phyloP scores from a whole-genome alignment of 2,888 invertebrate species.

The Epirrhoe tristata region DNA sequence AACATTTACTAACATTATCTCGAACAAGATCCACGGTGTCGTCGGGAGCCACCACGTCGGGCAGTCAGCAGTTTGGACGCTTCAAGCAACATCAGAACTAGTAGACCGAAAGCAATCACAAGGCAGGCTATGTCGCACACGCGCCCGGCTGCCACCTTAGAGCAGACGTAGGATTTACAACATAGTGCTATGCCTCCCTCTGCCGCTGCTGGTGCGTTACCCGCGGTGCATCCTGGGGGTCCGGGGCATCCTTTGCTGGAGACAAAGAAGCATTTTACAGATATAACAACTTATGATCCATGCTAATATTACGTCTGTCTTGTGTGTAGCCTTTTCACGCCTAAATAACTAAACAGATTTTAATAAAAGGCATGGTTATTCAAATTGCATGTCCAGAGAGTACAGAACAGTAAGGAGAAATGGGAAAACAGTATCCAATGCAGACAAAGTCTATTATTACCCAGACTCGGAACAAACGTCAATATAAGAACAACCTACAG shows the following conservation, averaged over 20 bases:
- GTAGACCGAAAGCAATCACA: conserved; percentile 7
- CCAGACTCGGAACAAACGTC: too few relatives aligned
- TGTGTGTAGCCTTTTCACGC: too few relatives aligned
- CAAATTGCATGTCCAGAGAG: too few relatives aligned
- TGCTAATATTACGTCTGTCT: too few relatives aligned
- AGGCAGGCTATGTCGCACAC: conserved; percentile 15
- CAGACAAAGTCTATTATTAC: too few relatives aligned
- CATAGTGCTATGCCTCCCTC: not conserved
- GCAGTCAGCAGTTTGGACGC: not conserved
- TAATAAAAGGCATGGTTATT: too few relatives aligned
- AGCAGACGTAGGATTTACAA: conserved; percentile 12
- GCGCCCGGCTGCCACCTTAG: not conserved
- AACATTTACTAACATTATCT: not conserved
- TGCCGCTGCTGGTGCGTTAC: not conserved
- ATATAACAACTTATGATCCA: too few relatives aligned
- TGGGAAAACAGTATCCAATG: too few relatives aligned
- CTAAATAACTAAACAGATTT: too few relatives aligned
- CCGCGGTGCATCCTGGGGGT: not conserved
- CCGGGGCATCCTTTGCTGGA: conserved; percentile 10
- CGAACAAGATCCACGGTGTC: not conserved
- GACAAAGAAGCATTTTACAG: not conserved
- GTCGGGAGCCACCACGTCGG: not conserved
- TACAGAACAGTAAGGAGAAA: too few relatives aligned
- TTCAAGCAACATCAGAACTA: conserved; percentile 6
- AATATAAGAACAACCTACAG: too few relatives aligned